phyloP scores from a whole-genome alignment of 1,140 invertebrate genomes.

The Chymomyza costata region DNA sequence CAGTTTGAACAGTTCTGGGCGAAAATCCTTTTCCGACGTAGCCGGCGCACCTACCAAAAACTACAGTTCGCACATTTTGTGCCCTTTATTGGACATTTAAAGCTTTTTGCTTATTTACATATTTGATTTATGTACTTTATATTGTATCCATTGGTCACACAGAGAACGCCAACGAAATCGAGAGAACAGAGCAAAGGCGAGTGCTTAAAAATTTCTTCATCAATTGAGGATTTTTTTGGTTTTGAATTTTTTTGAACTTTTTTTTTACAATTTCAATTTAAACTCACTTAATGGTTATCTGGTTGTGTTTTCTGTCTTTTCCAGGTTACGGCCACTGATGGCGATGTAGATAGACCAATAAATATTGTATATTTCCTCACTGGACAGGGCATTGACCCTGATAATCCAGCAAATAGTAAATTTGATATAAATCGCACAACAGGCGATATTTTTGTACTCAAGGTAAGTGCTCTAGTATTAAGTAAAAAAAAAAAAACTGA shows the following conservation, averaged over 20 bases:
- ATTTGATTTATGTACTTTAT: slow-evolving; percentile 68
- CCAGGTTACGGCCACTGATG: slow-evolving; percentile 78
- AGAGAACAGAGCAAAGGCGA: slow-evolving; percentile 12
- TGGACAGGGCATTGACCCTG: slow-evolving; percentile 82
- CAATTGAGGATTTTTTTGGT: background rate
- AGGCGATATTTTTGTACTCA: slow-evolving; percentile 81
- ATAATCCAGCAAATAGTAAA: slow-evolving; percentile 80
- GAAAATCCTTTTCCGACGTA: no score
- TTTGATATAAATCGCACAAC: slow-evolving; percentile 83
- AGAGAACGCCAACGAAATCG: slow-evolving; percentile 1
- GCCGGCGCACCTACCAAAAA: no score
- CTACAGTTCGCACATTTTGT: slow-evolving; percentile 5
- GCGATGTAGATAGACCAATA: slow-evolving; percentile 81
- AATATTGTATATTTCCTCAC: slow-evolving; percentile 84
- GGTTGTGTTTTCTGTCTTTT: slow-evolving; percentile 76
- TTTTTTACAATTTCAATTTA: slow-evolving; percentile 29
- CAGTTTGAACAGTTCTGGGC: background rate
- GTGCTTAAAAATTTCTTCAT: slow-evolving; percentile 22
- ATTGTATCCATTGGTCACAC: slow-evolving; percentile 47
- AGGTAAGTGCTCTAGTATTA: slow-evolving; percentile 75
- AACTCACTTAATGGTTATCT: background rate
- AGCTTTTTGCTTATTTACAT: slow-evolving; percentile 68
- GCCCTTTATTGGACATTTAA: slow-evolving; percentile 68
- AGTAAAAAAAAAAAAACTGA: no score
- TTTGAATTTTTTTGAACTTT: slow-evolving; percentile 12